These are phyloP conservation scores for Siniperca chuatsi DNA, from an alignment of 2,113 vertebrate genomes.

Conservation along the genomic window DNA sequence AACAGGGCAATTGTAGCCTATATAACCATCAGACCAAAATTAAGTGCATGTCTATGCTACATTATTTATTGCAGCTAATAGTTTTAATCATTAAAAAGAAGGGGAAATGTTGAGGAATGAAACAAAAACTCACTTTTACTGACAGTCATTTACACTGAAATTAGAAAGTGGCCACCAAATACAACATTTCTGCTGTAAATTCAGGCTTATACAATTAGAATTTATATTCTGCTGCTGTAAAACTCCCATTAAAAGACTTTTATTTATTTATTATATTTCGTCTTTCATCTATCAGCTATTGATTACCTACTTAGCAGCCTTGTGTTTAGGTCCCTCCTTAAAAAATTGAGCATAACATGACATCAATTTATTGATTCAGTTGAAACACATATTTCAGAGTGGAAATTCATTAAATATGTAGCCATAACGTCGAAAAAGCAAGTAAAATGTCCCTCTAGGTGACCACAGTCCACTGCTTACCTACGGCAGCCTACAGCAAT, in stretches of 20 bases:
- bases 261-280: neutral
- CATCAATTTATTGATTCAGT: neutral
- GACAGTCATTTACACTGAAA: neutral
- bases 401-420: neutral
- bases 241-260: conserved; percentile 8
- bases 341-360: neutral
- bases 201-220: neutral
- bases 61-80: neutral
- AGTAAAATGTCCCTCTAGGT: neutral
- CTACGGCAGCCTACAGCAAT: conserved; percentile 63
- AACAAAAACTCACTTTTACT: conserved; percentile 26
- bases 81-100: neutral
- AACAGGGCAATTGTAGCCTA: neutral
- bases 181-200: neutral
- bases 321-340: neutral
- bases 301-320: conserved; percentile 42
- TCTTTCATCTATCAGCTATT: conserved; percentile 17
- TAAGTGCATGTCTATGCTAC: neutral
- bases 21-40: neutral
- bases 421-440: neutral
- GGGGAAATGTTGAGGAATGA: fast-evolving
- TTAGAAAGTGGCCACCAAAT: neutral
- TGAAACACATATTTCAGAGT: neutral
- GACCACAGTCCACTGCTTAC: conserved; percentile 44
- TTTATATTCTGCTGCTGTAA: neutral